Base-by-base conservation (phyloP, 2,888 invertebrate species). In the Leucophenga maculata region DNA sequence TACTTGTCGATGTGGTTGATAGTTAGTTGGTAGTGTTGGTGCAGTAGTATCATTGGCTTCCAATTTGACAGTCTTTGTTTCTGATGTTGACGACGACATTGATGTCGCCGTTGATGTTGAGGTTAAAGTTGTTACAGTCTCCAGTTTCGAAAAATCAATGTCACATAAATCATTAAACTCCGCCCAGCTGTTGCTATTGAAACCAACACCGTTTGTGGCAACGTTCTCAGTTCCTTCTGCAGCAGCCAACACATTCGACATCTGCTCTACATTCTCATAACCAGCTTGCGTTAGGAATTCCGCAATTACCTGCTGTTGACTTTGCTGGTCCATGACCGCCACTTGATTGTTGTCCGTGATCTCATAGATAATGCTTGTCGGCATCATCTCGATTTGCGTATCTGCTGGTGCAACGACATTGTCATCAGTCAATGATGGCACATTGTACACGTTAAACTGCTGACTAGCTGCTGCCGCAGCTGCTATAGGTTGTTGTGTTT, bases 251-350 rank as follows among this genome's bases (percentile, higher is more conserved):
- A 68, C 65, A 20, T 69, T 54, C 14, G 72, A 46, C 16, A 75
- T 65, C 62, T 77, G 83, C 65, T 74, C 78, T 16, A 79, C 77
- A 67, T 82, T 83, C 32, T 85, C 81, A 65, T 86, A 84, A 16
- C 77, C 78, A 1, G 85, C 84, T 48, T 86, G 84, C 3, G 84
- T 86, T 6, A 86, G 75, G 65, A 86, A 85, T 48, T 86, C 86
- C 0, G 83, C 84, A 8, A 86, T 78, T 14, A 84, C 83, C 73
- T 86, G 82, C 69, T 85, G 82, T 65, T 85, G 85, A 18, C 84
- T 83, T 26, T 86, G 86, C 65, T 85, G 85, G 68, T 85, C 86
- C 76, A 85, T 74, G 54, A 83, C 76, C 0, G 84, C 74, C 39
- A 85, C 84, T 65, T 82, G 82, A 70, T 83, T 84, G 64, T 83